These are phyloP conservation scores for Alligator sinensis DNA, from an alignment of 2,113 vertebrate species.

Conservation along the genomic window DNA sequence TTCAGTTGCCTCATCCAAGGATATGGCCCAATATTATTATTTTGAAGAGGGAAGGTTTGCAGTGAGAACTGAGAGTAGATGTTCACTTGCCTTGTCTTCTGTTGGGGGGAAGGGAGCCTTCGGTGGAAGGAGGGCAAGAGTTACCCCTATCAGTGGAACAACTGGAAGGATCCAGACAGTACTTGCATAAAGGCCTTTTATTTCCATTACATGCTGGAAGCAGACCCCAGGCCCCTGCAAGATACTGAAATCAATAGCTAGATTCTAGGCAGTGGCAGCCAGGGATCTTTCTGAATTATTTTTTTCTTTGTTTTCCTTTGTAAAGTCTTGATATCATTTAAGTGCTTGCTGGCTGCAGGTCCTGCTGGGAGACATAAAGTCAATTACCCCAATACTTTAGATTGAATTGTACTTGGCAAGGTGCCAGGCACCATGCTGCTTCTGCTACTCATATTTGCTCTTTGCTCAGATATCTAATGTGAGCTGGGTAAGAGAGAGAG, in stretches of 20 bases:
- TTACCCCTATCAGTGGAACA: neutral
- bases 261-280: neutral
- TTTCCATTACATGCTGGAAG: neutral
- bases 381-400: neutral
- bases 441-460: neutral
- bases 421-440: neutral
- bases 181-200: rapidly evolving
- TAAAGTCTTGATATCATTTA: neutral
- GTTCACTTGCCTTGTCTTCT: neutral
- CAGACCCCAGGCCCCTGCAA: rapidly evolving
- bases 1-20: neutral
- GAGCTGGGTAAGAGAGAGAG: neutral
- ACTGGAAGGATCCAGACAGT: neutral
- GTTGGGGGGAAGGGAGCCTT: neutral
- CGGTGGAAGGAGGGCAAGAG: neutral
- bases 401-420: neutral
- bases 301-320: conserved; percentile 40
- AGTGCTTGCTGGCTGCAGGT: neutral
- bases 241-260: neutral
- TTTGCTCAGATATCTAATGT: neutral
- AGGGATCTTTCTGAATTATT: conserved; percentile 7
- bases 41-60: neutral
- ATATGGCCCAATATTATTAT: neutral
- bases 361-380: conserved; percentile 21
- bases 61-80: neutral